These are phyloP conservation scores for Cherax destructor DNA, from an alignment of 1,140 invertebrate species.

Conservation along the genomic window DNA sequence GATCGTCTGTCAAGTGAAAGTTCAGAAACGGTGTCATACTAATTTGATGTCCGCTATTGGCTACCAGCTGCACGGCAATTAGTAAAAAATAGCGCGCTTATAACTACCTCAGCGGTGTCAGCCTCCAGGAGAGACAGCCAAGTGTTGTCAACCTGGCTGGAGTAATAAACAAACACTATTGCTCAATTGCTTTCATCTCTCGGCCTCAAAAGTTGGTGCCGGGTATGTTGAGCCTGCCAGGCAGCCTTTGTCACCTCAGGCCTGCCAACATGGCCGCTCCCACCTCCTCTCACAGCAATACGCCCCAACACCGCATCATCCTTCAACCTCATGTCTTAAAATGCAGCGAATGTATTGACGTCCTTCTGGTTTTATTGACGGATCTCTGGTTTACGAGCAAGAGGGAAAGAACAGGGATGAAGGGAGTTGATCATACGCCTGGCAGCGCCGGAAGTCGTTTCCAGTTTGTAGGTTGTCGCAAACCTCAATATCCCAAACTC, in stretches of 20 bases:
- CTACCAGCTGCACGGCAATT: neutral
- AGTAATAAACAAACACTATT: conserved; percentile 1
- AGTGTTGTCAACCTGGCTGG: neutral
- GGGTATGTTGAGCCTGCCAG: conserved; percentile 8
- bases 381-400: too few species aligned
- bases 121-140: neutral
- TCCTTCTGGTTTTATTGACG: too few species aligned
- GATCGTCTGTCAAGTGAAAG: conserved; percentile 28
- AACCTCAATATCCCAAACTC: conserved; percentile 17
- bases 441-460: conserved; percentile 27
- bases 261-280: conserved; percentile 7
- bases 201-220: conserved; percentile 26
- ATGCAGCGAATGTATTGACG: neutral
- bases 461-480: conserved; percentile 38
- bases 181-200: conserved; percentile 34
- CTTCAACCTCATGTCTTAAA: neutral
- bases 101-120: neutral
- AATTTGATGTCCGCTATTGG: neutral
- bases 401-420: neutral
- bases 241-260: conserved; percentile 36
- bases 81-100: neutral
- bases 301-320: neutral
- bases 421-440: neutral
- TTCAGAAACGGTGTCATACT: conserved; percentile 19
- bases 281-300: neutral